Evolutionary conservation across 1,140 invertebrate species (phyloP).

Genomic region (Parasteatoda tepidariorum): DNA sequence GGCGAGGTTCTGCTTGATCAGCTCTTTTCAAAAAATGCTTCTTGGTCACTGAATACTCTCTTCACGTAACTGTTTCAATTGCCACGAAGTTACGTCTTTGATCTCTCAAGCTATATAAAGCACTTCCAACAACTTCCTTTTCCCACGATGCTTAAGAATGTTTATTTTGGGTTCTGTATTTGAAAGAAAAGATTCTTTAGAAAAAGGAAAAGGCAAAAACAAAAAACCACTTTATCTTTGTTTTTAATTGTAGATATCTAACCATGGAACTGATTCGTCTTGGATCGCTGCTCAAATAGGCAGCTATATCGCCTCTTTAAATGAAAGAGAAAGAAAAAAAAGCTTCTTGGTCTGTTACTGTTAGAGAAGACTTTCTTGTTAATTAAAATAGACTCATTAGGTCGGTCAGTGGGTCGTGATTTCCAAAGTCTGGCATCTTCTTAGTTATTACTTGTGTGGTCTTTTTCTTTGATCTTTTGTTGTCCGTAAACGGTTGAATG

Average conservation of each 20-base stretch:
- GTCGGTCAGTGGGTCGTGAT: constrained; percentile 39
- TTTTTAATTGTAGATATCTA: constrained; percentile 12
- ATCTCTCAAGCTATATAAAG: no score
- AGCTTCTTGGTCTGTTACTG: not conserved
- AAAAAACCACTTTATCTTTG: constrained; percentile 24
- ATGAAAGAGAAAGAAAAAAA: not conserved
- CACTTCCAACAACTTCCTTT: no score
- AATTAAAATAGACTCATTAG: constrained; percentile 11
- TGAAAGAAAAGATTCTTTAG: not conserved
- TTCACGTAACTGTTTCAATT: no score
- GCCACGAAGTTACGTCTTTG: no score
- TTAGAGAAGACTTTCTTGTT: constrained; percentile 19
- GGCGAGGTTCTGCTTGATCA: no score
- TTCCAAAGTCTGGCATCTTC: not conserved
- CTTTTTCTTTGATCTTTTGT: not conserved
- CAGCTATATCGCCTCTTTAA: constrained; percentile 11
- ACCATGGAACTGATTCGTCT: not conserved
- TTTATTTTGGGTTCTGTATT: not conserved
- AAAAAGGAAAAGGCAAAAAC: not conserved
- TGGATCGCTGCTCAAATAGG: constrained; percentile 37
- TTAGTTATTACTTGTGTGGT: not conserved
- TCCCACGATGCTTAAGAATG: not conserved
- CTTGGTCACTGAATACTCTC: no score
- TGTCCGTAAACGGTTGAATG: no score
- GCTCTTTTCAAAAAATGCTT: no score